These are phyloP conservation scores for Thamnophis elegans DNA, from an alignment of 2,797 vertebrate genomes.

Conservation along the genomic window DNA sequence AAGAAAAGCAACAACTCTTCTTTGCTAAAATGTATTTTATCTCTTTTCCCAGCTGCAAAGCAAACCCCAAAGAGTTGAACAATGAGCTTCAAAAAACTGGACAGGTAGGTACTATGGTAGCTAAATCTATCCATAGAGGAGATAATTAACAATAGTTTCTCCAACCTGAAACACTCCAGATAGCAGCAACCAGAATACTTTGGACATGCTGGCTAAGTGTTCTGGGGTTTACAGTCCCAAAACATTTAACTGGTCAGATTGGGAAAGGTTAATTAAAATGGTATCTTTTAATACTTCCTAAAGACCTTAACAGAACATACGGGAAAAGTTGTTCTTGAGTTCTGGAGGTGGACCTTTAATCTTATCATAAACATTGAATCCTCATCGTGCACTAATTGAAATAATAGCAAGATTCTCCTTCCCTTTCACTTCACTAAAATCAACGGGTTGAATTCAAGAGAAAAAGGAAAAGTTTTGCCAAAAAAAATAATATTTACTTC, in stretches of 20 bases:
- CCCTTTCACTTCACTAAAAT: constrained; percentile 7
- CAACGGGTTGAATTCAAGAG: background rate
- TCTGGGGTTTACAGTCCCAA: background rate
- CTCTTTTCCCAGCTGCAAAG: background rate
- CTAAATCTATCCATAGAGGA: background rate
- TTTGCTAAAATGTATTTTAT: background rate
- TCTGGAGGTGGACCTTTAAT: background rate
- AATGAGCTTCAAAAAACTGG: background rate
- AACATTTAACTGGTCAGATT: background rate
- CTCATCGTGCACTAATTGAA: constrained; percentile 11
- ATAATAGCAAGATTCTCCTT: background rate
- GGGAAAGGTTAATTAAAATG: background rate
- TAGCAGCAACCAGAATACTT: background rate
- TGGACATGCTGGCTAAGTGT: background rate
- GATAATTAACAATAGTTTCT: background rate
- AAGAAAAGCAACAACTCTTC: background rate
- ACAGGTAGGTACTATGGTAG: background rate
- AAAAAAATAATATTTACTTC: background rate
- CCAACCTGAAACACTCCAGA: background rate
- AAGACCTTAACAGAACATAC: background rate
- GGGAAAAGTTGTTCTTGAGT: background rate
- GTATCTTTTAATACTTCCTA: background rate
- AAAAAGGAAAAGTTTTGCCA: background rate
- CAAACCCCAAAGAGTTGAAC: background rate
- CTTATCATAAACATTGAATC: background rate